phyloP scores from a whole-genome alignment of 1,140 invertebrate species.

The Lysiphlebus fabarum region DNA sequence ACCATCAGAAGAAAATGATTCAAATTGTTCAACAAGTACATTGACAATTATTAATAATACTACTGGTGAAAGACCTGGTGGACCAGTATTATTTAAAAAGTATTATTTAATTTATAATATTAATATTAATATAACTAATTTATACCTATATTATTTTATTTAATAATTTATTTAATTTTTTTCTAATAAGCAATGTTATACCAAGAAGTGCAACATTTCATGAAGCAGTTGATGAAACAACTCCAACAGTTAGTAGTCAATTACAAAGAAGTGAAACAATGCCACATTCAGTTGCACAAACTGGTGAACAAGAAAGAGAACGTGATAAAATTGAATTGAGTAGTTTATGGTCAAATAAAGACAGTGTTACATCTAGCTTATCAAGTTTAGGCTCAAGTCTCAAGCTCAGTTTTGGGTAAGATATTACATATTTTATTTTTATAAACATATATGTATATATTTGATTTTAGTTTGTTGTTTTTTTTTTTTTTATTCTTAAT shows the following conservation, averaged over 20 bases:
- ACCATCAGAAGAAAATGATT: constrained; percentile 53
- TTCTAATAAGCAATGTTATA: constrained; percentile 39
- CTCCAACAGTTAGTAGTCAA: constrained; percentile 41
- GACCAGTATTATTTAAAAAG: constrained; percentile 52
- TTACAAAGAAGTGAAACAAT: constrained; percentile 80
- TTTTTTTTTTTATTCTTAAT: constrained; percentile 7
- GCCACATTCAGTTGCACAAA: constrained; percentile 58
- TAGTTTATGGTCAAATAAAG: constrained; percentile 53
- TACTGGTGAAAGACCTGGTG: constrained; percentile 48
- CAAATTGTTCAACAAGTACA: constrained; percentile 53
- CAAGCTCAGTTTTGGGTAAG: constrained; percentile 81
- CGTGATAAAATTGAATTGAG: constrained; percentile 48
- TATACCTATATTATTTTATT: too few species aligned
- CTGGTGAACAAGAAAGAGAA: constrained; percentile 51
- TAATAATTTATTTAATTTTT: constrained; percentile 8
- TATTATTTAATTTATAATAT: constrained; percentile 20
- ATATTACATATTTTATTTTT: constrained; percentile 6
- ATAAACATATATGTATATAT: neutral
- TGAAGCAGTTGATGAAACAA: constrained; percentile 45
- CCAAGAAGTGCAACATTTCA: constrained; percentile 52
- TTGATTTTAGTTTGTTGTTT: neutral
- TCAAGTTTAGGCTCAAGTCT: constrained; percentile 74
- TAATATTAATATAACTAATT: neutral
- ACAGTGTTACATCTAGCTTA: constrained; percentile 71
- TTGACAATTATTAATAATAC: constrained; percentile 50